Base-by-base conservation (phyloP, 2,113 vertebrate species). In the Melierax canorus region DNA sequence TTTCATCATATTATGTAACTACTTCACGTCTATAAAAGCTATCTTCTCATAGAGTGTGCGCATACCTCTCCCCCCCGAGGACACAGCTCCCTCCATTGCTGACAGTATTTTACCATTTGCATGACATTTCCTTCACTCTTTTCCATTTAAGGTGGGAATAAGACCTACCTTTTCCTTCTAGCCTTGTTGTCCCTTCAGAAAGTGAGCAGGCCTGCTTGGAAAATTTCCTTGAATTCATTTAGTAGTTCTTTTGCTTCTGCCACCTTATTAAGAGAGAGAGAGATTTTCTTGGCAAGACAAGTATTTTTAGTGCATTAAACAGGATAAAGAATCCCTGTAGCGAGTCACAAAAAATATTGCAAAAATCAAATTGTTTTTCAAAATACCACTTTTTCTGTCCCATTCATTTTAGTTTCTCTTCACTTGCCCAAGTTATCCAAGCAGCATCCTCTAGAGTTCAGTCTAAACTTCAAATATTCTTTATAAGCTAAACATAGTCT, bases 1-100 rank as follows among this genome's bases (percentile, higher is more conserved):
- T 97, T 94, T 97, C 89, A 50, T 97, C 94, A 92, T 38, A 30
- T 98, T 97, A 97, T 83, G 55, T 94, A 96, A 97, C 58, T 78
- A 56, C 68, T 95, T 60, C 29, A 32, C 27, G 38, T 92, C 88
- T 88, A 83, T 56, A 91, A 96, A 86, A 80, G 15, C 94, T 85
- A 32, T 77, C 84, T 43, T 80, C 46, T 62, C 1, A 0, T 23
- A 34, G 63, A 18, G 19, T 15, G 11, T 8, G 5, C 15, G 10
- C 45, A 36, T 22, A 41, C 60, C 50, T 92, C 71, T 76, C 24
- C 29, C 41, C 41, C 39, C 24, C 0, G 1, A 75, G 80, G 36
- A 75, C 36, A 51, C 30, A 75, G 32, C 29, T 88, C 58, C 66
- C 55, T 91, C 58, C 51, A 39, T 46, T 77, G 38, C 45, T 84